These are phyloP conservation scores for Mustelus asterias DNA, from an alignment of 2,113 vertebrate genomes.

Conservation along the genomic window DNA sequence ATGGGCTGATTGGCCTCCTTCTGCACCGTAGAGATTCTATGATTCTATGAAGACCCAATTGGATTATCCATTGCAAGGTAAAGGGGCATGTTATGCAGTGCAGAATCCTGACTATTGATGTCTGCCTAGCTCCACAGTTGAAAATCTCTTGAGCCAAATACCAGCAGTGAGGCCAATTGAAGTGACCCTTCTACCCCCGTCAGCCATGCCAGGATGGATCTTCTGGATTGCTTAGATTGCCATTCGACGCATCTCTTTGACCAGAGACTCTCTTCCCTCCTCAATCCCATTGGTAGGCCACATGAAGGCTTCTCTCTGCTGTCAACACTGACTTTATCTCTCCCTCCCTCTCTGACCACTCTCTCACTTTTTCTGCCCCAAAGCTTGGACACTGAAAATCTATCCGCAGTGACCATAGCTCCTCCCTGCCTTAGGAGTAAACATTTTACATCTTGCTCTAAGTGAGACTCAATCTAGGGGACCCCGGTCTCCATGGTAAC, in stretches of 20 bases:
- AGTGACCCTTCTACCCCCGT: background rate
- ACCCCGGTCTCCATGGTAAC: background rate
- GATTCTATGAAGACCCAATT: background rate
- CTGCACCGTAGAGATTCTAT: too few relatives aligned
- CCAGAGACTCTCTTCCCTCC: background rate
- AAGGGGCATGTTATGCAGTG: background rate
- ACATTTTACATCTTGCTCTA: background rate
- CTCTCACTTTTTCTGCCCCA: background rate
- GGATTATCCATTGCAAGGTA: background rate
- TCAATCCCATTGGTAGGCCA: background rate
- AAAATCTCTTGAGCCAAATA: background rate
- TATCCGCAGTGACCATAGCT: background rate
- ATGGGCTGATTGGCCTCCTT: too few relatives aligned
- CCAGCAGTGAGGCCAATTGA: background rate
- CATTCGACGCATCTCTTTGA: background rate
- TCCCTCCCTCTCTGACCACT: background rate
- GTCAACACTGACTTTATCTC: background rate
- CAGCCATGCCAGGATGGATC: background rate
- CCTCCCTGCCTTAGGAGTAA: background rate
- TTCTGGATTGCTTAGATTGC: background rate
- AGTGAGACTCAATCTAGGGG: background rate
- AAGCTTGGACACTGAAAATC: background rate
- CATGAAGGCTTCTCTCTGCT: background rate
- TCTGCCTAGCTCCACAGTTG: background rate
- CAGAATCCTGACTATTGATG: background rate